Conservation (phyloP, 1,140 invertebrate genomes). For the Drosophila erecta region DNA sequence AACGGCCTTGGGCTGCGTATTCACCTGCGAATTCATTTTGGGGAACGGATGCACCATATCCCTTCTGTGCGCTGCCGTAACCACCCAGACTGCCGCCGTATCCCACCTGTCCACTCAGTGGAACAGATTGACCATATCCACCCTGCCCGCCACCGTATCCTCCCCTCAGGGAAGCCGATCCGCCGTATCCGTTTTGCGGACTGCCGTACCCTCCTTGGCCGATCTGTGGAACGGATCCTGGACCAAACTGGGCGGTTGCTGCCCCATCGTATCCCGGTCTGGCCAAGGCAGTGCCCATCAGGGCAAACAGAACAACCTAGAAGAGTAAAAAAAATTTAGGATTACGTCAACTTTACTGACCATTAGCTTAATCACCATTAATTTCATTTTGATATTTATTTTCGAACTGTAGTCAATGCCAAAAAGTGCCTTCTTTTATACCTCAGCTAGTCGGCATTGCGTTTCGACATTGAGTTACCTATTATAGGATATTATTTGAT, state of each 20-base stretch:
- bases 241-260: no score
- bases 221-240: neutral
- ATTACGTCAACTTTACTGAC: neutral
- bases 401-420: neutral
- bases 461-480: conserved; percentile 13
- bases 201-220: neutral
- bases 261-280: conserved; percentile 6
- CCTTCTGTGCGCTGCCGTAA: neutral
- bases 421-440: conserved; percentile 13
- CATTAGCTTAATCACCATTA: conserved; percentile 14
- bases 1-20: neutral
- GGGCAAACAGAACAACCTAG: conserved; percentile 12
- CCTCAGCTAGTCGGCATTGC: neutral
- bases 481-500: neutral
- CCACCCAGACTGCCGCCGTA: neutral
- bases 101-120: neutral
- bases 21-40: neutral
- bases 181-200: no score
- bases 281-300: conserved; percentile 10
- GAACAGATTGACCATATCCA: neutral
- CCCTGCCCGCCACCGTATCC: neutral
- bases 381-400: conserved; percentile 23
- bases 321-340: neutral
- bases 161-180: neutral
- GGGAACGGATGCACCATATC: neutral